phyloP scores from a whole-genome alignment of 2,113 vertebrate species.

The Antidorcas marsupialis region DNA sequence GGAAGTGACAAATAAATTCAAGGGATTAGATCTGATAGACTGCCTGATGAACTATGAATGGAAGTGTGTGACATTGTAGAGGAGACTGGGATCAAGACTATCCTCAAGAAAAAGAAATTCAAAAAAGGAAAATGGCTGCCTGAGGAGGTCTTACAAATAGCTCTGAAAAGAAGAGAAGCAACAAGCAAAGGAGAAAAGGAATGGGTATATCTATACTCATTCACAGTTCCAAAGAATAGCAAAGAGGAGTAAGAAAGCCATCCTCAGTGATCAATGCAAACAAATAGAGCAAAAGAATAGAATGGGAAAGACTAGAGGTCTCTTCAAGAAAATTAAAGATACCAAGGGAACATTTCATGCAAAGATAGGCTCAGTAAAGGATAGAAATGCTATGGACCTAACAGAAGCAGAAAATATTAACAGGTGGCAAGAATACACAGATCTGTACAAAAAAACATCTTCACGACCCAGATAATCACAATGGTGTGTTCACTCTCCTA shows the following conservation, averaged over 20 bases:
- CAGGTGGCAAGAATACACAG: background rate
- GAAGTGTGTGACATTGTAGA: background rate
- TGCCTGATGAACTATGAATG: background rate
- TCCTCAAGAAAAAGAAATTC: background rate
- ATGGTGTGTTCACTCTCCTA: background rate
- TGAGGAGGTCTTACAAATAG: background rate
- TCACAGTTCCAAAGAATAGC: background rate
- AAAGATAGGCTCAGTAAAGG: background rate
- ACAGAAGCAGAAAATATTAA: background rate
- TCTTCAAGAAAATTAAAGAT: background rate
- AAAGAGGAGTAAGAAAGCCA: background rate
- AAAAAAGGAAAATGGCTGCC: background rate
- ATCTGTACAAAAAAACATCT: background rate
- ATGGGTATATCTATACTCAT: background rate
- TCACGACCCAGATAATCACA: background rate
- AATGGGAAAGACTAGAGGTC: background rate
- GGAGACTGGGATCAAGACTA: background rate
- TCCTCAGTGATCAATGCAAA: background rate
- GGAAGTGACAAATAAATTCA: background rate
- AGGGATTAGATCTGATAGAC: background rate
- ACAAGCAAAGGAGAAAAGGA: background rate
- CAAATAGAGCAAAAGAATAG: background rate
- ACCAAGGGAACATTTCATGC: background rate
- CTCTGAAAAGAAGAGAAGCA: background rate
- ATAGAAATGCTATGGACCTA: accelerated